Conservation (phyloP, 1,140 invertebrate genomes). For the Melipona quadrifasciata region DNA sequence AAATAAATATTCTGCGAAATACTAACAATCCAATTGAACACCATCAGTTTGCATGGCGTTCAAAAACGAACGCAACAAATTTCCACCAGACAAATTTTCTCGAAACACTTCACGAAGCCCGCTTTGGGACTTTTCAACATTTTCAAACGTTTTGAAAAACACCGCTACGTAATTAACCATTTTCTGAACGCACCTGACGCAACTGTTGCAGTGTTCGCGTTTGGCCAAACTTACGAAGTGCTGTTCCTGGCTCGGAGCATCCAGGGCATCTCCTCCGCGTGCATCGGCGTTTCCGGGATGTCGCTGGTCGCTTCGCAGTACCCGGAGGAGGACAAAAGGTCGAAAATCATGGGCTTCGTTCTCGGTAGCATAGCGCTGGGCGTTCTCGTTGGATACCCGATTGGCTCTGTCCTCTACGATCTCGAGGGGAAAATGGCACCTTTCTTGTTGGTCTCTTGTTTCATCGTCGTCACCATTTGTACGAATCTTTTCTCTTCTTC, state of each 20-base stretch:
- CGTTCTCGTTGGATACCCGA: slow-evolving; percentile 90
- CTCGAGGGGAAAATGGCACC: slow-evolving; percentile 88
- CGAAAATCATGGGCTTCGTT: slow-evolving; percentile 88
- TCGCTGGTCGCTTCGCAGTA: slow-evolving; percentile 84
- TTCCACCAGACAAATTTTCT: no score
- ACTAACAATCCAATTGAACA: no score
- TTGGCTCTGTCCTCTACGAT: slow-evolving; percentile 89
- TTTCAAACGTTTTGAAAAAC: background rate
- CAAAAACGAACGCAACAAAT: no score
- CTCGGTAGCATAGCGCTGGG: slow-evolving; percentile 91
- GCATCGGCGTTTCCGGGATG: slow-evolving; percentile 89
- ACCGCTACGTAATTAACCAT: background rate
- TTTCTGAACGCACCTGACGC: background rate
- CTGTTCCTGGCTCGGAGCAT: slow-evolving; percentile 91
- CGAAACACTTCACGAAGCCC: no score
- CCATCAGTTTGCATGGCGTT: no score
- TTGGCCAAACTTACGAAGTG: slow-evolving; percentile 88
- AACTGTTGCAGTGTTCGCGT: slow-evolving; percentile 88
- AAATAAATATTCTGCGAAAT: no score
- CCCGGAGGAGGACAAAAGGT: slow-evolving; percentile 84
- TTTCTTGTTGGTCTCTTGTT: slow-evolving; percentile 86
- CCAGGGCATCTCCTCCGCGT: slow-evolving; percentile 93
- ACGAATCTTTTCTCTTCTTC: slow-evolving; percentile 37
- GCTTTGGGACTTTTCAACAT: no score
- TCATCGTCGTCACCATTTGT: slow-evolving; percentile 85